These are phyloP conservation scores for Drosophila leontia DNA, from an alignment of 1,140 invertebrate genomes.

Conservation along the genomic window DNA sequence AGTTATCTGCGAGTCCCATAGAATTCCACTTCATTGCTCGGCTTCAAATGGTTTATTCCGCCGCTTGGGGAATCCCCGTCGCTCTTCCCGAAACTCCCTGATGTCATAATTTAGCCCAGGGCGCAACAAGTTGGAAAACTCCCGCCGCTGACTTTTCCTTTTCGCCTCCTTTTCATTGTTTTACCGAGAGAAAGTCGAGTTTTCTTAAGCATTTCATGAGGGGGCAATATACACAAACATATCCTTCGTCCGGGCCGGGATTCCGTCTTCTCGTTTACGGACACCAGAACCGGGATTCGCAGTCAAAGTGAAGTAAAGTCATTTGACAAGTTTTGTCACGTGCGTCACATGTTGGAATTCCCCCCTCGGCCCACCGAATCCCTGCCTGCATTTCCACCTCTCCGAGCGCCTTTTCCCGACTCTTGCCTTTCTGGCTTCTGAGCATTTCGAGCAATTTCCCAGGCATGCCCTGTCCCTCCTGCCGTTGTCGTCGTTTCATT, in stretches of 20 bases:
- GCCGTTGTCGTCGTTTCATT: constrained; percentile 56
- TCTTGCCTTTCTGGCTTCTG: constrained; percentile 45
- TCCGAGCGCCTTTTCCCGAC: constrained; percentile 1
- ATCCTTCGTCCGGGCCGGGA: constrained; percentile 24
- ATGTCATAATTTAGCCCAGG: constrained; percentile 55
- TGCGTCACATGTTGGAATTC: constrained; percentile 80
- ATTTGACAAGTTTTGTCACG: constrained; percentile 83
- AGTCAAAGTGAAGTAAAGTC: constrained; percentile 75
- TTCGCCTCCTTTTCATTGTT: constrained; percentile 34
- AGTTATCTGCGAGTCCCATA: constrained; percentile 42
- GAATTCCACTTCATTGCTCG: constrained; percentile 61
- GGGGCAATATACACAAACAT: constrained; percentile 38
- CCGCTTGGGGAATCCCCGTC: constrained; percentile 18
- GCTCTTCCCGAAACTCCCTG: constrained; percentile 6
- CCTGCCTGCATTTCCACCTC: constrained; percentile 2
- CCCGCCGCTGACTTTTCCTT: constrained; percentile 28
- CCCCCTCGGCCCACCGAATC: not conserved
- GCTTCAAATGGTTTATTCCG: constrained; percentile 46
- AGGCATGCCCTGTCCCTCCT: constrained; percentile 62
- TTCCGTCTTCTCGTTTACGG: constrained; percentile 49
- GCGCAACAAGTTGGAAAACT: constrained; percentile 52
- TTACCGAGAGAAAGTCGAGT: constrained; percentile 13
- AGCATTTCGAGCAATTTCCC: constrained; percentile 74
- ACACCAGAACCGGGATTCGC: constrained; percentile 51
- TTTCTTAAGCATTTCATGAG: constrained; percentile 45